These are phyloP conservation scores for Coluber constrictor DNA, from an alignment of 2,797 vertebrate species.

Conservation along the genomic window DNA sequence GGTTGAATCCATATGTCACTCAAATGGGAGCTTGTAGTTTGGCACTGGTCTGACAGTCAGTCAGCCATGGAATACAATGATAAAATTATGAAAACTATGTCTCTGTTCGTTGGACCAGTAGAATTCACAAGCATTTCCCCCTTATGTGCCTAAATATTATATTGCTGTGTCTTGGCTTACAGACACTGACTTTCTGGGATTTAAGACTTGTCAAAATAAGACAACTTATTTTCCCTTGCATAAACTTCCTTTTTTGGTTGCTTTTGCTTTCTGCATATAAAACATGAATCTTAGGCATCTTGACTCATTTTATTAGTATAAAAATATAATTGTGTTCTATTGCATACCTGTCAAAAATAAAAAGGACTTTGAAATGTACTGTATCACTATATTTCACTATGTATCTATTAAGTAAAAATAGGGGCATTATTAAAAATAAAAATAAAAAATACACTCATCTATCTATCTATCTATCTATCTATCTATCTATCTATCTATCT, in stretches of 20 bases:
- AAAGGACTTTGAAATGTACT: conserved; percentile 12
- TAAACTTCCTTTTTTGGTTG: not conserved
- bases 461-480: too few species aligned
- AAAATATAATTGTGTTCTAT: conserved; percentile 34
- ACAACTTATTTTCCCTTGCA: conserved; percentile 36
- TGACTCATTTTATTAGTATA: conserved; percentile 47
- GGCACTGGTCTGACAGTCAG: conserved; percentile 70
- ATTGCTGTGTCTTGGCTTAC: conserved; percentile 62
- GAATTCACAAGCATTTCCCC: conserved; percentile 75
- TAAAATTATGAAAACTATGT: conserved; percentile 84
- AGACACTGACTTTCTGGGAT: conserved; percentile 21
- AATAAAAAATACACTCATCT: not conserved
- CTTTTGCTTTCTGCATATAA: conserved; percentile 19
- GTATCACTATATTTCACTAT: conserved; percentile 38
- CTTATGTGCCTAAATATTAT: conserved; percentile 56
- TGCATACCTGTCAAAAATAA: conserved; percentile 21
- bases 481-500: too few species aligned
- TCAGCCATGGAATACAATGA: conserved; percentile 72
- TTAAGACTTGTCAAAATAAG: conserved; percentile 49
- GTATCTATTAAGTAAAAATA: not conserved
- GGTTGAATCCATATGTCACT: conserved; percentile 91
- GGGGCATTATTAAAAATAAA: not conserved
- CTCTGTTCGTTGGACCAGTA: conserved; percentile 80
- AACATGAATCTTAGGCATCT: conserved; percentile 35
- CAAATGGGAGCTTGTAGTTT: conserved; percentile 78